These are phyloP conservation scores for Rhingia campestris DNA, from an alignment of 2,888 invertebrate genomes.

Conservation along the genomic window DNA sequence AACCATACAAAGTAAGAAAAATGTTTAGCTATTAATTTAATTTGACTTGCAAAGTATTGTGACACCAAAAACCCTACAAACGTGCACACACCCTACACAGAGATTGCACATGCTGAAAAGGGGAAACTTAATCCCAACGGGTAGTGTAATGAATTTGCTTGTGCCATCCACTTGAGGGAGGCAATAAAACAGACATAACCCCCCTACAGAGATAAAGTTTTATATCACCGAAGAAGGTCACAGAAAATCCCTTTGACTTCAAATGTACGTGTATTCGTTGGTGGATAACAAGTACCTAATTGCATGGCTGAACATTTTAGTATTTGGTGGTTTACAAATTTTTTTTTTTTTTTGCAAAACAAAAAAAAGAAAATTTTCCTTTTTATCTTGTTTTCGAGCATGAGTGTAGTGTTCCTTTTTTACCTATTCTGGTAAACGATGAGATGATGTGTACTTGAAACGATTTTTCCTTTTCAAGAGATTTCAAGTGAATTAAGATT, in stretches of 20 bases:
- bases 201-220: constrained; percentile 29
- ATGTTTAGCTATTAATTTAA: not conserved
- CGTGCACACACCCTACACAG: not conserved
- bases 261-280: constrained; percentile 18
- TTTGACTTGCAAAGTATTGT: not conserved
- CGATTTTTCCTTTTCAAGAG: too few species aligned
- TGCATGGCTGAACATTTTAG: constrained; percentile 29
- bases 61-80: not conserved
- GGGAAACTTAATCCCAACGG: constrained; percentile 9
- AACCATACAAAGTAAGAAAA: not conserved
- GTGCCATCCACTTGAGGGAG: constrained; percentile 31
- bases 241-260: constrained; percentile 1
- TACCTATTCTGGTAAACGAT: too few species aligned
- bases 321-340: constrained; percentile 24
- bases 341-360: not conserved
- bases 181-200: constrained; percentile 51
- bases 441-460: too few species aligned
- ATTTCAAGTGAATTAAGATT: too few species aligned
- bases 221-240: constrained; percentile 23
- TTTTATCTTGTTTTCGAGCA: too few species aligned
- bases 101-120: not conserved
- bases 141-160: constrained; percentile 22
- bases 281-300: constrained; percentile 27
- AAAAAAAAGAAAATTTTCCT: not conserved
- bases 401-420: too few species aligned